Base-by-base conservation (phyloP, 1,140 invertebrate species). In the Pseudomyrmex flavicornis region DNA sequence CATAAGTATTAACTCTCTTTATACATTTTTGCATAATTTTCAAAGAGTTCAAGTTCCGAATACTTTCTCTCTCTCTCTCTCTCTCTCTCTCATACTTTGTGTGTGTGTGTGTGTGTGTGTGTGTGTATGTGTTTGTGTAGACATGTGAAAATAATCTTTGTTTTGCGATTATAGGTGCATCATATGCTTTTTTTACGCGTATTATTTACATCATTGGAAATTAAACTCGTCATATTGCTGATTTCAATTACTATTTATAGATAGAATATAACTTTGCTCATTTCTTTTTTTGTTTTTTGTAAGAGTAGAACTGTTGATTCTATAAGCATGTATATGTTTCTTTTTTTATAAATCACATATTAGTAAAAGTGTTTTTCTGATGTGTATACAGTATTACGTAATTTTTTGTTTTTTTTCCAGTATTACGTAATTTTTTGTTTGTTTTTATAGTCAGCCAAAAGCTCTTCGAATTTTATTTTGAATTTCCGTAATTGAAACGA, bases 401-500 rank as follows among this genome's bases (percentile, higher is more conserved):
- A 35, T 35, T 35, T 4, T 35, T n/a, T 54, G n/a, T 35, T 65
- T 17, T 22, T 66, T 52, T 52, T 48, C n/a, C 62, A 50, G 17
- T 61, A 5, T 7, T 35, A 35, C 35, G 35, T 35, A 35, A 35
- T 35, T 35, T 4, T 35, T n/a, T 54, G n/a, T 35, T 65, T 17
- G 15, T 66, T 52, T 52, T 48, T 12, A n/a, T n/a, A 3, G 48
- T 20, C 48, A 20, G 44, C 54, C 20, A 17, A 20, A 20, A 4
- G 58, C 1, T 68, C 75, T 46, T 77, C 54, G 66, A 69, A 59
- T 79, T 79, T 44, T 44, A 54, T 54, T 79, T 69, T 2, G 26
- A 79, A 79, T 70, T 70, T 70, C 66, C 76, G 20, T 70, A 70
- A 80, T 80, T 59, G 66, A 50, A 72, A 70, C 76, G 66, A 80